A percentile compares a stretch with the other conserved stretches of the same genome.
Evolutionary conservation across 2,888 invertebrate species (phyloP).

Genomic region (Girardia tigrina): DNA sequence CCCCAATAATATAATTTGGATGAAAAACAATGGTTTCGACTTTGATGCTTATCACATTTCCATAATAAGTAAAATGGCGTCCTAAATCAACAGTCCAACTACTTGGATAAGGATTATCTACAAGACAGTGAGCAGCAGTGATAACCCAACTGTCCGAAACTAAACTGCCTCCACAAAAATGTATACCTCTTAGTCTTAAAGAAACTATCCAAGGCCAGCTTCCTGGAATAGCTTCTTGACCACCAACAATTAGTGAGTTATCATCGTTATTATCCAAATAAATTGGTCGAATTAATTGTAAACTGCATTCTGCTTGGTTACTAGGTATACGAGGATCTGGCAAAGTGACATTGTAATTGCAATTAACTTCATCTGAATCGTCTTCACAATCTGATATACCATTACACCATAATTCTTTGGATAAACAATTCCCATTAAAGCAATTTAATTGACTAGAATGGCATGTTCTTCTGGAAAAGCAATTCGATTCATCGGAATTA

Average conservation of each 20-base stretch:
- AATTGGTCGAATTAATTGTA: neutral
- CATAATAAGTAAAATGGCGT: neutral
- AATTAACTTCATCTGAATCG: neutral
- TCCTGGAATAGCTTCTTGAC: neutral
- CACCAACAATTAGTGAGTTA: constrained; percentile 23
- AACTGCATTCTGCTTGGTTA: neutral
- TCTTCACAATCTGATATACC: neutral
- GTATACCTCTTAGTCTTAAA: neutral
- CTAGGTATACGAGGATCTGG: neutral
- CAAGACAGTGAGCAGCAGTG: constrained; percentile 29
- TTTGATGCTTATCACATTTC: neutral
- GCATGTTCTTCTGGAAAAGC: neutral
- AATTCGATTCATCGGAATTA: neutral
- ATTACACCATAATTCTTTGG: neutral
- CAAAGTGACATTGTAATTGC: neutral
- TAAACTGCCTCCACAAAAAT: constrained; percentile 26
- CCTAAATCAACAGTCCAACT: neutral
- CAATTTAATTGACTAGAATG: neutral
- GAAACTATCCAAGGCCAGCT: constrained; percentile 28
- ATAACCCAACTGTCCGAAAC: neutral
- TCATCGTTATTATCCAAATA: neutral
- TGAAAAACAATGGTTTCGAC: neutral
- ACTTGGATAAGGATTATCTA: neutral
- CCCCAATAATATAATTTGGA: neutral
- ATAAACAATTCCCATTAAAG: neutral